A percentile compares a stretch with the other conserved stretches of the same genome.
phyloP scores from a whole-genome alignment of 1,140 invertebrate species.

The Leptinotarsa texana region DNA sequence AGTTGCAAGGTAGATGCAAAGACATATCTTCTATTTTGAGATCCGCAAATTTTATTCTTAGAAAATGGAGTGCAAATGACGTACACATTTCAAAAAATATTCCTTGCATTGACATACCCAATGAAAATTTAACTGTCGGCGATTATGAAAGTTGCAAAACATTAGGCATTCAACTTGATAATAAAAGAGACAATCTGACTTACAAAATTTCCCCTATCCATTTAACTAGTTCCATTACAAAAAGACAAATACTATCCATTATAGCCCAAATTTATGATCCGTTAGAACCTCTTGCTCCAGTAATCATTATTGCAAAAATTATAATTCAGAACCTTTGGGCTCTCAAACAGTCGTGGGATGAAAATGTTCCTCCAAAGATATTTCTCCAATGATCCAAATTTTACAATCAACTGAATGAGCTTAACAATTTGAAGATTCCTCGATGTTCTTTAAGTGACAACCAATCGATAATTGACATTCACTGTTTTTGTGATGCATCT shows the following conservation, averaged over 20 bases:
- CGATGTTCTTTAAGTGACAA: not conserved
- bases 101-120: not conserved
- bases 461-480: not conserved
- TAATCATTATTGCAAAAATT: not conserved
- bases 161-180: conserved; percentile 32
- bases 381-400: not conserved
- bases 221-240: too few relatives aligned
- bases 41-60: not conserved
- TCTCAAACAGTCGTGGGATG: not conserved
- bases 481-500: not conserved
- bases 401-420: not conserved
- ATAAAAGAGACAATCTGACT: not conserved
- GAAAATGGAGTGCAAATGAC: not conserved
- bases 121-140: not conserved
- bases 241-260: too few relatives aligned
- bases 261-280: not conserved
- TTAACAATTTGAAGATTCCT: not conserved
- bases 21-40: not conserved
- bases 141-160: not conserved
- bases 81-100: not conserved
- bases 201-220: too few relatives aligned
- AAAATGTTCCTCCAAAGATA: not conserved
- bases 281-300: not conserved
- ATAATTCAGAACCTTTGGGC: not conserved
- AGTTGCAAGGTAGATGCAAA: not conserved